Base-by-base conservation (phyloP, 2,113 vertebrate genomes). In the Callipepla californica region DNA sequence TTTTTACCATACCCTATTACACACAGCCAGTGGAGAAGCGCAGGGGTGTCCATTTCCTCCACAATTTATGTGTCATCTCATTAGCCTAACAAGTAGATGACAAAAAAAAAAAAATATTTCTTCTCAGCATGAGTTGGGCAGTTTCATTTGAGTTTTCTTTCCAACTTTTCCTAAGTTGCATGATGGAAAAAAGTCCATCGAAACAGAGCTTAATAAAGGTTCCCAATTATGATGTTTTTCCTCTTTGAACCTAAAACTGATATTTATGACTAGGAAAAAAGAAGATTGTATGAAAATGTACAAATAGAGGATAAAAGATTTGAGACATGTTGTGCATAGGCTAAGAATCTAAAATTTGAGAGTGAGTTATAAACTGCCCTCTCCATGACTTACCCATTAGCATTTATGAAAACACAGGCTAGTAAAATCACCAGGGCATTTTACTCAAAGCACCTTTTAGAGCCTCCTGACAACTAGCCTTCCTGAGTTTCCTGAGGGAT, bases 331-430 rank as follows among this genome's bases (percentile, higher is more conserved):
- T 57, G n/a, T 45, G 28, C 38, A n/a, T 5, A 47, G 59, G 73
- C 36, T 28, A 89, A 85, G 87, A 93, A 89, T 86, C 80, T 62
- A 5, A 70, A 61, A 93, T 78, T 19, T 30, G 67, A 69, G 69
- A 79, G 7, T 26, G 70, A 53, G 36, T 92, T 92, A 72, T 61
- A 89, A 87, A 93, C 21, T 72, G 40, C 28, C 81, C 62, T 76
- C 69, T 76, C 48, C 68, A 28, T 74, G 65, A 85, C 88, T 94
- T 92, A 62, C 76, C 80, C 62, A 51, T 87, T 65, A 92, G 63
- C 62, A 28, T 47, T 91, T 68, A 45, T 0, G 19, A 68, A 92
- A 81, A 79, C 92, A 8, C 13, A 11, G 48, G 13, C 2, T 9
- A 66, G 57, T 38, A 65, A 23, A 26, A 72, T 70, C 61, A 55